Base-by-base conservation (phyloP, 2,888 invertebrate genomes). In the Morinoia aosen region DNA sequence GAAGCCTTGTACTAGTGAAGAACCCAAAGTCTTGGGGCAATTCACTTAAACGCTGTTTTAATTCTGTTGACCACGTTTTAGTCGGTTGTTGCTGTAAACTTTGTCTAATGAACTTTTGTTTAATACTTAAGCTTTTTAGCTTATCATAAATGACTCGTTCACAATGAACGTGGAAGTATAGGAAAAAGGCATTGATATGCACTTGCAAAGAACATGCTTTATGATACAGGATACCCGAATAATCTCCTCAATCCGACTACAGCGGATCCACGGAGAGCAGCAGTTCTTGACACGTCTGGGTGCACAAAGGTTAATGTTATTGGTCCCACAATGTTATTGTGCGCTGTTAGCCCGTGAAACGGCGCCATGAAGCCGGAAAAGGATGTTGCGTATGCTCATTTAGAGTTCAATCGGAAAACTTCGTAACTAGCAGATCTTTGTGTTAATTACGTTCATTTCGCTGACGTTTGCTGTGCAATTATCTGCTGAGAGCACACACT, bases 41-140 rank as follows among this genome's bases (percentile, higher is more conserved):
- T 16, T 16, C 12, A 19, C 14, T 12, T 76, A 33, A 76, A 33
- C 25, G 2, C 76, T 33, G 76, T 76, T 76, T 16, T 76, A 76
- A 76, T 76, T 76, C 76, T 76, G 76, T 76, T 76, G 76, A 76
- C 76, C 76, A 76, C 76, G 33, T 76, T 76, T 76, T 76, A 76
- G 76, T 76, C 76, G 76, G 76, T 76, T 76, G 76, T 76, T 76
- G 76, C 76, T 76, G 76, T 76, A 76, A 76, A 88, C n/a, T 40
- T 90, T 90, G 39, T 90, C 48, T 90, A 90, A 90, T 90, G 90
- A 48, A 48, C 48, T 90, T 90, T 39, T 90, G 90, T 90, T 90
- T 76, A 76, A 76, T 76, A 90, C 48, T 40, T 90, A 90, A 90
- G 90, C 90, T 90, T 90, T 90, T 90, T 90, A 90, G 90, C 90